A percentile compares a stretch with the other conserved stretches of the same genome.
Evolutionary conservation across 2,888 invertebrate genomes (phyloP).

Genomic region (Frankliniella intonsa): DNA sequence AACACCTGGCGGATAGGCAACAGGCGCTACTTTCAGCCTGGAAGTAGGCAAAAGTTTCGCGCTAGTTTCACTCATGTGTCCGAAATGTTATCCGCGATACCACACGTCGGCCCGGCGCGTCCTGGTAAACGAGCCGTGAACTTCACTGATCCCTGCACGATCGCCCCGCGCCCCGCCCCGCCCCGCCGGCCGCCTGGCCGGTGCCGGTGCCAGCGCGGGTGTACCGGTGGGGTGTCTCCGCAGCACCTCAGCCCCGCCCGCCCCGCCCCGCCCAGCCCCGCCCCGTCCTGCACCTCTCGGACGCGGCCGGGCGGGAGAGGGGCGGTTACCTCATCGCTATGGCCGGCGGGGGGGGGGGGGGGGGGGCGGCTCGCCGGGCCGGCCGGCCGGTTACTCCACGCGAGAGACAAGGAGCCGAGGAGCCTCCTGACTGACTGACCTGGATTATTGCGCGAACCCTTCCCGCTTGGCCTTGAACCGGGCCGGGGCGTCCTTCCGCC

Average conservation of each 20-base stretch:
- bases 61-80: no score
- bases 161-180: not conserved
- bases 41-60: no score
- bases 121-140: no score
- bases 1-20: no score
- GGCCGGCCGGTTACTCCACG: not conserved
- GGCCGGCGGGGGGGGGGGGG: not conserved
- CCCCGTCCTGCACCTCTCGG: not conserved
- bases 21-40: no score
- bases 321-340: slow-evolving; percentile 18
- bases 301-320: not conserved
- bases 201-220: not conserved
- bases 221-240: not conserved
- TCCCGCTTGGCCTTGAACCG: no score
- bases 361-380: not conserved
- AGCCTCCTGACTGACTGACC: not conserved
- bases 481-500: no score
- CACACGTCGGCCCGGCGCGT: no score
- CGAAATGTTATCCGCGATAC: no score
- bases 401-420: not conserved
- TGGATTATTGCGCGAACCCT: not conserved
- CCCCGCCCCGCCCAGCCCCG: not conserved
- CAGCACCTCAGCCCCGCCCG: not conserved
- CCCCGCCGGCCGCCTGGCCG: not conserved
- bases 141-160: not conserved